Evolutionary conservation across 2,113 vertebrate species (phyloP), one percentile per base, ranked within the genome.

Genomic region (Eublepharis macularius): DNA sequence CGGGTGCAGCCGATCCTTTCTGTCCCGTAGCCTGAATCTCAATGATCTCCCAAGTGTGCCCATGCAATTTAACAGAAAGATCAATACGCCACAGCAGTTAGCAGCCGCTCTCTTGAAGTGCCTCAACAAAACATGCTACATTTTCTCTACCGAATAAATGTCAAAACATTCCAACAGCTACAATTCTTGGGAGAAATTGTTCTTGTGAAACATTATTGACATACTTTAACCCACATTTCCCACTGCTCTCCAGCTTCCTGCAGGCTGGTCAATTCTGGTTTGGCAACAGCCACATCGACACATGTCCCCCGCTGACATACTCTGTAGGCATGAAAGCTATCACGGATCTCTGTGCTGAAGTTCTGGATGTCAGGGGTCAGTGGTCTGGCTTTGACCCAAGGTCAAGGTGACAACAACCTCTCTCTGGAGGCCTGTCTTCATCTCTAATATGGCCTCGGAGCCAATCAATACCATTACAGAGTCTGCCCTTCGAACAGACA

Each of bases 201-300:
- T 98, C 97, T 95, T 96, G 96, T 98, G 97, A 98, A 99, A 97
- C 97, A 96, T 97, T 98, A 98, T 99, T 98, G 98, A 99, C 98
- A 98, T 98, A 92, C 95, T 98, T 98, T 98, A 98, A 98, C 98
- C 96, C 94, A 95, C 96, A 94, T 98, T 98, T 97, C 95, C 96
- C 95, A 80, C 93, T 92, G 96, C 95, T 96, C 74, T 93, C 96
- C 94, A 96, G 96, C 95, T 95, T 94, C 96, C 96, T 91, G 93
- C 91, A 86, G 93, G 84, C 94, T 94, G 97, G 97, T 98, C 98
- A 97, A 97, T 98, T 97, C 96, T 96, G 96, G 97, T 98, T 97
- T 97, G 95, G 96, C 95, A 94, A 96, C 94, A 95, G 91, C 90
- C 92, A 93, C 96, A 95, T 95, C 76, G 92, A 95, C 92, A 91